phyloP scores from a whole-genome alignment of 2,797 vertebrate species.

The Leuciscus waleckii region DNA sequence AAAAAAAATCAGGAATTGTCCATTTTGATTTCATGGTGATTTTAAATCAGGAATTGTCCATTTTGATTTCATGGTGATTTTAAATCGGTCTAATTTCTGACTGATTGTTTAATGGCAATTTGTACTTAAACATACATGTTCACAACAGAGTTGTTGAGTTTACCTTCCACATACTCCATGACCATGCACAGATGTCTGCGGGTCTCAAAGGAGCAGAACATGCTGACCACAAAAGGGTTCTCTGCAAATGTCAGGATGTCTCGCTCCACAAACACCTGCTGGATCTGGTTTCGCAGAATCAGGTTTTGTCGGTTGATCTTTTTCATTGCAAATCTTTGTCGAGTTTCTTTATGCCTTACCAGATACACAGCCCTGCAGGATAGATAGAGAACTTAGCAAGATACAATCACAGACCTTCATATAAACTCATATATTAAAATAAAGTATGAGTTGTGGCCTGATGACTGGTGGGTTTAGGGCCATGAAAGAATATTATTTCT shows the following conservation, averaged over 20 bases:
- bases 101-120: not conserved
- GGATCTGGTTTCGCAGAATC: conserved; percentile 96
- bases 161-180: conserved; percentile 99
- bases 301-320: conserved; percentile 99
- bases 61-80: not conserved
- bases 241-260: conserved; percentile 98
- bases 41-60: not conserved
- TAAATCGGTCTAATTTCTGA: not conserved
- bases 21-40: not conserved
- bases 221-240: conserved; percentile 97
- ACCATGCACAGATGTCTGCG: conserved; percentile 97
- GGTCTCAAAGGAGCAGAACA: conserved; percentile 98
- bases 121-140: not conserved
- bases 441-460: not conserved
- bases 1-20: not conserved
- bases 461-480: not conserved
- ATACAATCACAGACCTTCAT: not conserved
- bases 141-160: not conserved
- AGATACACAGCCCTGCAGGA: conserved; percentile 88
- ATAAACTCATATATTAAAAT: not conserved
- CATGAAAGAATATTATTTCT: not conserved
- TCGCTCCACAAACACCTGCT: conserved; percentile 96
- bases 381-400: conserved; percentile 18
- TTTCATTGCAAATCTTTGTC: conserved; percentile 97
- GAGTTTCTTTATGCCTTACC: conserved; percentile 92